Conservation (phyloP, 2,888 invertebrate genomes). For the Sthenelais limicola region DNA sequence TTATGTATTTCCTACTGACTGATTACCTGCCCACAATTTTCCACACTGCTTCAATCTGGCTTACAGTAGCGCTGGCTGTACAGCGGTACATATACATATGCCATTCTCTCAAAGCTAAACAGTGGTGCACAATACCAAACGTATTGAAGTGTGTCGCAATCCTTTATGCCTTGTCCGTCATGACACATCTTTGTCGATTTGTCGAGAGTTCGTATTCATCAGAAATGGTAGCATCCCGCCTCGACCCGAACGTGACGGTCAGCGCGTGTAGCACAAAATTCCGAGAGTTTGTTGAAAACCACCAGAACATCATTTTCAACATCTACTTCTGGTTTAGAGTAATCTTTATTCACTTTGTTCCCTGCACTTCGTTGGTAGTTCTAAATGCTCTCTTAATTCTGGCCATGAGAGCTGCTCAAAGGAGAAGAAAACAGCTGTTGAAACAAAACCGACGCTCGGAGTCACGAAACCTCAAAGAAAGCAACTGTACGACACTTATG, state of each 20-base stretch:
- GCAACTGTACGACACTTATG: slow-evolving; percentile 65
- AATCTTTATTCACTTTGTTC: slow-evolving; percentile 91
- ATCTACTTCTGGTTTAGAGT: slow-evolving; percentile 85
- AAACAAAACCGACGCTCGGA: slow-evolving; percentile 78
- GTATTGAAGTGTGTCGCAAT: slow-evolving; percentile 83
- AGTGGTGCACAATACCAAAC: slow-evolving; percentile 78
- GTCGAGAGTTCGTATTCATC: slow-evolving; percentile 81
- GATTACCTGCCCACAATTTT: slow-evolving; percentile 67
- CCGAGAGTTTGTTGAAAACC: slow-evolving; percentile 35
- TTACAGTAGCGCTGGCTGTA: slow-evolving; percentile 50
- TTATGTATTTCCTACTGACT: slow-evolving; percentile 77
- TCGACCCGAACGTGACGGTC: slow-evolving; percentile 55
- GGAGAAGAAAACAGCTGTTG: slow-evolving; percentile 83
- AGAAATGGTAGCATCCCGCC: slow-evolving; percentile 76
- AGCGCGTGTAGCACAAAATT: slow-evolving; percentile 53
- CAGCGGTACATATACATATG: slow-evolving; percentile 83
- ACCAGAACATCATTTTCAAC: slow-evolving; percentile 79
- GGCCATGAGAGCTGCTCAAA: slow-evolving; percentile 88
- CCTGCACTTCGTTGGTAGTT: slow-evolving; percentile 89
- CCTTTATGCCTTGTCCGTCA: slow-evolving; percentile 84
- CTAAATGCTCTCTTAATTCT: slow-evolving; percentile 89
- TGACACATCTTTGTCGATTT: slow-evolving; percentile 88
- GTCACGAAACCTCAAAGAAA: slow-evolving; percentile 67
- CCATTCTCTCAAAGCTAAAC: slow-evolving; percentile 89
- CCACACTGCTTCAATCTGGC: slow-evolving; percentile 49